phyloP scores from a whole-genome alignment of 2,797 vertebrate genomes.

The Sebastes kiyomatsui region DNA sequence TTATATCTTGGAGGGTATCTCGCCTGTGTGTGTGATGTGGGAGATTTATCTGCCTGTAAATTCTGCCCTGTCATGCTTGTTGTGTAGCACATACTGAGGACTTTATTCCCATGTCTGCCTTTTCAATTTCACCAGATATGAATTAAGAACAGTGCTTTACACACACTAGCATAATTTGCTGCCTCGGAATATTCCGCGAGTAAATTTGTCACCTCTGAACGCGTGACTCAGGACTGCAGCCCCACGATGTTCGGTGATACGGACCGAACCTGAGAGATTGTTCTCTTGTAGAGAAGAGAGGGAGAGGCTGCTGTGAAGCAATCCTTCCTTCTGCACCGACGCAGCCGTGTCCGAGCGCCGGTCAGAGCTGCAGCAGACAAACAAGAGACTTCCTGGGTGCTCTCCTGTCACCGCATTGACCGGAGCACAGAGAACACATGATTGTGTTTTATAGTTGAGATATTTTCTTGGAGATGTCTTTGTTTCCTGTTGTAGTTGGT shows the following conservation, averaged over 20 bases:
- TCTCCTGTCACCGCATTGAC: slow-evolving; percentile 13
- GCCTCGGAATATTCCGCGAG: background rate
- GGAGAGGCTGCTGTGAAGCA: slow-evolving; percentile 22
- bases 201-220: background rate
- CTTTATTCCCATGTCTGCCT: background rate
- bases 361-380: slow-evolving; percentile 36
- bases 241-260: slow-evolving; percentile 16
- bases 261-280: slow-evolving; percentile 4
- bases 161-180: background rate
- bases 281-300: slow-evolving; percentile 19
- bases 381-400: slow-evolving; percentile 20
- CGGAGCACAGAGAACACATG: background rate
- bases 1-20: background rate
- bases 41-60: background rate
- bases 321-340: slow-evolving; percentile 50
- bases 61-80: background rate
- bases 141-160: background rate
- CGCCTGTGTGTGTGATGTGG: background rate
- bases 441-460: background rate
- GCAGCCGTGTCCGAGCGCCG: slow-evolving; percentile 8
- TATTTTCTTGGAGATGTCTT: background rate
- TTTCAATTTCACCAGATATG: background rate
- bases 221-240: slow-evolving; percentile 36
- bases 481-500: background rate
- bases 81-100: background rate